Percentiles rank a stretch among this genome's conserved stretches.
phyloP scores from a whole-genome alignment of 2,113 vertebrate genomes.

The Thermophis baileyi region DNA sequence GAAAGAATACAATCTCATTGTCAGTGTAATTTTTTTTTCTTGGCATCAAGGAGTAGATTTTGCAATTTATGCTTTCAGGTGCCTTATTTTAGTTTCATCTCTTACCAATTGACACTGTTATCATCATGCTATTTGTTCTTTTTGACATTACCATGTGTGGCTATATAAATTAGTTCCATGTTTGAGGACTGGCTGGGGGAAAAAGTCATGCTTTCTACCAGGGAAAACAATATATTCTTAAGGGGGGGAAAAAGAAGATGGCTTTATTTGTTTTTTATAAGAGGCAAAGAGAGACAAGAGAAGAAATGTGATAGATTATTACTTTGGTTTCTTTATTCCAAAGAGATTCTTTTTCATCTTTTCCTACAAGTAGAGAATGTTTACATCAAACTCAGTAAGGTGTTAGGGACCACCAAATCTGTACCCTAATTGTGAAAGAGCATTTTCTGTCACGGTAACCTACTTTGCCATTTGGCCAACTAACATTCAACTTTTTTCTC shows the following conservation, averaged over 20 bases:
- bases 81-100: neutral
- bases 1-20: too few species aligned
- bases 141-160: neutral
- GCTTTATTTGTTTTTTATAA: neutral
- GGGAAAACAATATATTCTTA: neutral
- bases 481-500: conserved; percentile 79
- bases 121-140: neutral
- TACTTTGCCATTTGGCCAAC: conserved; percentile 62
- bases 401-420: conserved; percentile 40
- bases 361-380: conserved; percentile 34
- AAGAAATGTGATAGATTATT: neutral
- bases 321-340: conserved; percentile 22
- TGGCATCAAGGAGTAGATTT: neutral
- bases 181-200: neutral
- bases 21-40: neutral
- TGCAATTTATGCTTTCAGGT: neutral
- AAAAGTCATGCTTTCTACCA: neutral
- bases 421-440: conserved; percentile 39
- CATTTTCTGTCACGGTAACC: conserved; percentile 53
- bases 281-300: neutral
- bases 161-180: neutral
- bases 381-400: conserved; percentile 46
- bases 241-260: neutral
- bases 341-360: conserved; percentile 29
- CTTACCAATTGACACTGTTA: neutral